Base-by-base conservation (phyloP, 2,888 invertebrate species). In the Nymphalis urticae region DNA sequence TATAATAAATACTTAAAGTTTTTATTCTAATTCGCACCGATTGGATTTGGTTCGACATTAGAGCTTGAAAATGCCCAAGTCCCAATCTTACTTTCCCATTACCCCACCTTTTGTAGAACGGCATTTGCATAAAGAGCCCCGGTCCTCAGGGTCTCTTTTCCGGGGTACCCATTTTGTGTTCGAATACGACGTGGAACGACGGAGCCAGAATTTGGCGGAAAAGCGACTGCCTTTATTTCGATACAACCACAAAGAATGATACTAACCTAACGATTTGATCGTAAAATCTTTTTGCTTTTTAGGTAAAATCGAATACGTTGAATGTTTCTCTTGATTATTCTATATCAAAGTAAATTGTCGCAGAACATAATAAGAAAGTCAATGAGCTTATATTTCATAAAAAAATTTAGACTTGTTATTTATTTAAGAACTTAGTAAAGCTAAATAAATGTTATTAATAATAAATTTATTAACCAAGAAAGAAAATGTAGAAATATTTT, bases 51-150 rank as follows among this genome's bases (percentile, higher is more conserved):
- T 76, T 77, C 78, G 77, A 81, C 79, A 73, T 75, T 75, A 76
- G 76, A 82, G 80, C 84, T 81, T 84, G 84, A 85, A 86, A 86
- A 80, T 79, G 80, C 79, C 79, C 73, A 74, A 80, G 81, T 82
- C 82, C 85, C 89, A 87, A 89, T 90, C 86, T 88, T 85, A 84
- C 84, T 84, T 87, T 85, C 79, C 82, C 83, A 84, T 86, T 84
- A 85, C 85, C 82, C 82, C 79, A 87, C 85, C 88, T 89, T 90
- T 90, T 90, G 86, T 88, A 84, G 83, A 81, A 82, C 73, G 82
- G 83, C 54, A 90, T 91, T 90, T 90, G 86, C 91, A 90, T 91
- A 91, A 91, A 90, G 87, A 89, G 86, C 80, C 84, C 79, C 79
- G 82, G 85, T 90, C 91, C 91, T 89, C 81, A 74, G 90, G 91